phyloP scores from a whole-genome alignment of 2,888 invertebrate genomes.

The Nomada hirtipes region DNA sequence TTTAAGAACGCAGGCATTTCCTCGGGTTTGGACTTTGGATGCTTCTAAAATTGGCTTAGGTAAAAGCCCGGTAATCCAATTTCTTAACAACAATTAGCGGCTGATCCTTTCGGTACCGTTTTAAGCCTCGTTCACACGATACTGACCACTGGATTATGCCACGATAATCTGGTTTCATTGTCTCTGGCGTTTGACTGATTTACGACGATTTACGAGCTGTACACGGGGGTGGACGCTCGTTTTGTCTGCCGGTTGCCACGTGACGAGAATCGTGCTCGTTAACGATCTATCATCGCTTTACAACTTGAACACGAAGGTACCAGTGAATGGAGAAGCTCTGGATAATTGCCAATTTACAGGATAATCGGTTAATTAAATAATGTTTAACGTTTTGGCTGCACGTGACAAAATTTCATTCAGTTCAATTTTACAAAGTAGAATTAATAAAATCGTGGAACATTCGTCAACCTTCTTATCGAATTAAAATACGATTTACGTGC shows the following conservation, averaged over 20 bases:
- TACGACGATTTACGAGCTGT: conserved; percentile 68
- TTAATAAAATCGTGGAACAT: too few species aligned
- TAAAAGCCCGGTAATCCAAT: conserved; percentile 73
- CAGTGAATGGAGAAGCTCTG: neutral
- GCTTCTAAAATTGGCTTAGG: conserved; percentile 72
- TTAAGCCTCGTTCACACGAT: conserved; percentile 50
- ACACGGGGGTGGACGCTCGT: conserved; percentile 43
- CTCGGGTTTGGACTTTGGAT: neutral
- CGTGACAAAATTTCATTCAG: too few species aligned
- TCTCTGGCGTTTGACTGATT: conserved; percentile 72
- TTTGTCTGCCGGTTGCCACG: conserved; percentile 52
- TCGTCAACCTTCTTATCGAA: neutral
- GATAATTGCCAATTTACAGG: conserved; percentile 3
- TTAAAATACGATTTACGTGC: neutral
- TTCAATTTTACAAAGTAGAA: too few species aligned
- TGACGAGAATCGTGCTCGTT: conserved; percentile 68
- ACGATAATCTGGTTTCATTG: conserved; percentile 71
- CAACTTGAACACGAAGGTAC: conserved; percentile 32
- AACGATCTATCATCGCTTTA: conserved; percentile 72
- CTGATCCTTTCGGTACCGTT: conserved; percentile 63
- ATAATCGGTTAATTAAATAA: neutral
- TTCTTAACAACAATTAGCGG: conserved; percentile 76
- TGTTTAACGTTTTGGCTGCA: neutral
- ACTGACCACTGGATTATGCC: conserved; percentile 57
- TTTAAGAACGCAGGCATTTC: conserved; percentile 4